Evolutionary conservation across 2,797 vertebrate species (phyloP).

Genomic region (Sebastes minor): DNA sequence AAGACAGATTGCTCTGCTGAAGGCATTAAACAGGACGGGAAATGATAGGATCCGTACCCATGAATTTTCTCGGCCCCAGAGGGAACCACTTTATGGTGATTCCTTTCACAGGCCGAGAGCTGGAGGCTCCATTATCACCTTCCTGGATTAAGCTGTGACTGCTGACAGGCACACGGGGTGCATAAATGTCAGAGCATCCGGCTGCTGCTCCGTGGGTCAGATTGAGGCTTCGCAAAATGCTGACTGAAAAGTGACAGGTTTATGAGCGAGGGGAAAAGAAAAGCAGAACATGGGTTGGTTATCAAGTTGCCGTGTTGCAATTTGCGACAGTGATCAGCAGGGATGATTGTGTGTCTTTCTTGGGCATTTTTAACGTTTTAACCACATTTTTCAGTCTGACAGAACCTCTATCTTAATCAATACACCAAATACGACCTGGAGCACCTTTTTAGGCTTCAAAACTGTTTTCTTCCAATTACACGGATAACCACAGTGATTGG

Average conservation of each 20-base stretch:
- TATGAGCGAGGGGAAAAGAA: slow-evolving; percentile 5
- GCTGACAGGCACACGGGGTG: slow-evolving; percentile 54
- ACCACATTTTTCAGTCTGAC: background rate
- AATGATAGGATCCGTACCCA: slow-evolving; percentile 56
- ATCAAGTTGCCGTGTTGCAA: background rate
- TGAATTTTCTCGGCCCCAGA: slow-evolving; percentile 46
- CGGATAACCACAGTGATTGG: background rate
- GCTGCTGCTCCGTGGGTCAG: slow-evolving; percentile 18
- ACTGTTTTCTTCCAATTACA: background rate
- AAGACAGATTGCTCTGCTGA: slow-evolving; percentile 65
- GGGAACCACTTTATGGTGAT: slow-evolving; percentile 69
- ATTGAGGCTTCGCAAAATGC: slow-evolving; percentile 16
- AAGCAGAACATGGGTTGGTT: background rate
- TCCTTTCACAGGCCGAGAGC: slow-evolving; percentile 64
- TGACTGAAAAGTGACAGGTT: slow-evolving; percentile 35
- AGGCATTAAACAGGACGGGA: slow-evolving; percentile 65
- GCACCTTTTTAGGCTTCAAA: background rate
- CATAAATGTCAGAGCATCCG: slow-evolving; percentile 38
- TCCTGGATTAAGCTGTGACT: slow-evolving; percentile 56
- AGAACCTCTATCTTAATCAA: background rate
- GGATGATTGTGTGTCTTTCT: background rate
- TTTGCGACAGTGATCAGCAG: background rate
- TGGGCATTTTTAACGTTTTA: background rate
- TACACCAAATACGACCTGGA: background rate
- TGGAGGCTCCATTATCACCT: slow-evolving; percentile 73